These are phyloP conservation scores for Albula goreensis DNA, from an alignment of 2,113 vertebrate genomes.

Conservation along the genomic window DNA sequence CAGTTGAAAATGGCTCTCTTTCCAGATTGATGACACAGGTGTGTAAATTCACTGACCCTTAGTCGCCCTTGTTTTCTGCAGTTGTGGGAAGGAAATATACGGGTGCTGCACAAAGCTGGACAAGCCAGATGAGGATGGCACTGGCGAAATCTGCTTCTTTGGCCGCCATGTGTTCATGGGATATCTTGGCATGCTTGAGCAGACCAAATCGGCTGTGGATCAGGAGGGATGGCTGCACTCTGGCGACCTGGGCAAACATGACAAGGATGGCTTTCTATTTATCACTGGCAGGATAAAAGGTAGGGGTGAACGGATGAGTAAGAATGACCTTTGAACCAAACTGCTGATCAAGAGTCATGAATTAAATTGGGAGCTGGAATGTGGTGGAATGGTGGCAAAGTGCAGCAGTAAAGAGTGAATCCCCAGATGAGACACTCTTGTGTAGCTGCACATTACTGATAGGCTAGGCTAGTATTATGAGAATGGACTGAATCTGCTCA, in stretches of 20 bases:
- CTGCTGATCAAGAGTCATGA: not conserved
- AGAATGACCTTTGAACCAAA: not conserved
- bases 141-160: constrained; percentile 74
- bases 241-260: constrained; percentile 68
- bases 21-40: not conserved
- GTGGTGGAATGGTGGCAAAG: too few species aligned
- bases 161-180: constrained; percentile 79
- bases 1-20: not conserved
- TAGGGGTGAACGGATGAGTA: constrained; percentile 27
- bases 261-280: constrained; percentile 61
- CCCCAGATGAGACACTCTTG: not conserved
- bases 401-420: not conserved
- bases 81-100: constrained; percentile 66
- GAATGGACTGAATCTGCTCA: not conserved
- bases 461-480: not conserved
- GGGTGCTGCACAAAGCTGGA: constrained; percentile 68
- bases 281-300: constrained; percentile 78
- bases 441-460: not conserved
- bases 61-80: constrained; percentile 28
- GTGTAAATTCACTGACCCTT: not conserved
- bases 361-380: not conserved
- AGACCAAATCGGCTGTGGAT: constrained; percentile 67
- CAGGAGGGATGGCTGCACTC: constrained; percentile 74
- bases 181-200: constrained; percentile 69
- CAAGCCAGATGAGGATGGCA: constrained; percentile 61